Conservation (phyloP, 1,140 invertebrate genomes). For the Mamestra configurata region DNA sequence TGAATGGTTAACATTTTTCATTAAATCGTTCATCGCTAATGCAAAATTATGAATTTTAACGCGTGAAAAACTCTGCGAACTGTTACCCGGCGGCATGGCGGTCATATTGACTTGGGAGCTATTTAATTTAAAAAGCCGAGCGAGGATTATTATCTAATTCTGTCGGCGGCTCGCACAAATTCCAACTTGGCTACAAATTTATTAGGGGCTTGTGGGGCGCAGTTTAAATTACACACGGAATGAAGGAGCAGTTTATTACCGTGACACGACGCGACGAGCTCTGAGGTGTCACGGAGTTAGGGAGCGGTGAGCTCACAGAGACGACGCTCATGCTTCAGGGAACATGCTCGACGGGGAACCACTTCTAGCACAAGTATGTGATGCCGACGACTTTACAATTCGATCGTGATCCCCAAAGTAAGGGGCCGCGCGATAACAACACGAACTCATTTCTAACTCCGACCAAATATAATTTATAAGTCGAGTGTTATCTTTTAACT, state of each 20-base stretch:
- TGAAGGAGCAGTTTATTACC: constrained; percentile 42
- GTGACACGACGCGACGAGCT: not conserved
- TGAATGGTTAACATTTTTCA: constrained; percentile 54
- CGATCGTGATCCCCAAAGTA: not conserved
- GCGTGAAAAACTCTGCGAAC: constrained; percentile 41
- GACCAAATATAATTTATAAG: not conserved
- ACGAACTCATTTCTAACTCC: not conserved
- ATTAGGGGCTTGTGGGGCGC: constrained; percentile 42
- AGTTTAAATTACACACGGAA: constrained; percentile 50
- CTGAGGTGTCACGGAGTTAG: too few relatives aligned
- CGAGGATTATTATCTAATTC: constrained; percentile 58
- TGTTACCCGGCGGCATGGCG: constrained; percentile 20
- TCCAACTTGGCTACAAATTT: constrained; percentile 51
- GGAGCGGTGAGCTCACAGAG: too few relatives aligned
- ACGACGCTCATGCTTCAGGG: not conserved
- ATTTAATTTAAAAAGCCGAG: constrained; percentile 60
- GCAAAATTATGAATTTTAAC: constrained; percentile 52
- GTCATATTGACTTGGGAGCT: constrained; percentile 56
- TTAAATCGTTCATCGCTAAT: constrained; percentile 57
- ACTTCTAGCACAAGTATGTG: not conserved
- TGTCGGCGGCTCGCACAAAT: constrained; percentile 36
- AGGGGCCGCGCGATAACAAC: not conserved
- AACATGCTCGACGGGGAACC: not conserved
- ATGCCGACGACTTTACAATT: not conserved
- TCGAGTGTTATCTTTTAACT: constrained; percentile 31